Conservation (phyloP, 2,888 invertebrate species). For the Chrysomela aeneicollis region DNA sequence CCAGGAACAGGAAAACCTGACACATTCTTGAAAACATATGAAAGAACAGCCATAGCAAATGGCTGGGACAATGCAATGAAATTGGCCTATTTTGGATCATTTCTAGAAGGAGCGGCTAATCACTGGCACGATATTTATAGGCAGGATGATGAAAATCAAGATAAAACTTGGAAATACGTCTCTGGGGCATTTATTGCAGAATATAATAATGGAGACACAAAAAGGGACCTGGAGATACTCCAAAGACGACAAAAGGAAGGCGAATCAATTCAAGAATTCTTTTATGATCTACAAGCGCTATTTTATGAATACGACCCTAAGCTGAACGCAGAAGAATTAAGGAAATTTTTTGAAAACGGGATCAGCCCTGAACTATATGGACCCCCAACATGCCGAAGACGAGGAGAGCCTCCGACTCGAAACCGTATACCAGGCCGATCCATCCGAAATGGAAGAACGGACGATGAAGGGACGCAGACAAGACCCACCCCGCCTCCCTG, state of each 20-base stretch:
- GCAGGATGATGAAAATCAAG: not conserved
- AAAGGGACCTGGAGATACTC: slow-evolving; percentile 4
- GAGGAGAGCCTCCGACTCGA: too few relatives aligned
- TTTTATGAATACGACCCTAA: not conserved
- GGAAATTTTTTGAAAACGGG: slow-evolving; percentile 14
- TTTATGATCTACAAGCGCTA: slow-evolving; percentile 3
- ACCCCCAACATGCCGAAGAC: too few relatives aligned
- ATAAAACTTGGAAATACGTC: not conserved
- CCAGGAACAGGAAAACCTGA: not conserved
- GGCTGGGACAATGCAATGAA: not conserved
- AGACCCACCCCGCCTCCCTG: too few relatives aligned
- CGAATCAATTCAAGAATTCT: not conserved
- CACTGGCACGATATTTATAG: not conserved
- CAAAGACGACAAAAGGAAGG: not conserved
- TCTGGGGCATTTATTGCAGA: not conserved
- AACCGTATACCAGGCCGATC: too few relatives aligned
- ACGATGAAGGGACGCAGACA: too few relatives aligned
- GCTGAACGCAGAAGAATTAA: not conserved
- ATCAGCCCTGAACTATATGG: slow-evolving; percentile 1
- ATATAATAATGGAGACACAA: not conserved
- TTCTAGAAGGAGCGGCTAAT: slow-evolving; percentile 15
- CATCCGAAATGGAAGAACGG: too few relatives aligned
- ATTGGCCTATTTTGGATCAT: not conserved
- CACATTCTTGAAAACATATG: not conserved
- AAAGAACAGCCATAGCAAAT: too few relatives aligned